phyloP scores from a whole-genome alignment of 2,113 vertebrate species.

The Gulo gulo region DNA sequence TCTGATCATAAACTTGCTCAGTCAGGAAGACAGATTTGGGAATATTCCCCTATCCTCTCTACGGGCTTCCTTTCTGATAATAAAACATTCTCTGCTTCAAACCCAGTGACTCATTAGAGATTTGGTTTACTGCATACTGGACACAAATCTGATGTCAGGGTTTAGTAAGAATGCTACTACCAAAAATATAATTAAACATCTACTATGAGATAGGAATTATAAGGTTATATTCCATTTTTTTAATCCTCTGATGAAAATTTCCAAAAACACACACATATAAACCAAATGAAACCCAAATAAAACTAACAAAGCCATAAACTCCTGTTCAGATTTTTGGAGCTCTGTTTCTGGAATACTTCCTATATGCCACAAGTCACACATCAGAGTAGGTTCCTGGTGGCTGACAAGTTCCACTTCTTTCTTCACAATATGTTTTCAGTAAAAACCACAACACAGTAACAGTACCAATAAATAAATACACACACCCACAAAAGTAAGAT shows the following conservation, averaged over 20 bases:
- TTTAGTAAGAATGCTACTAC: neutral
- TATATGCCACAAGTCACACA: neutral
- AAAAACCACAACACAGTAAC: neutral
- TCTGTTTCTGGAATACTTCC: neutral
- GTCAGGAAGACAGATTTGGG: neutral
- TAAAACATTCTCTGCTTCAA: neutral
- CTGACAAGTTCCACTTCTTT: neutral
- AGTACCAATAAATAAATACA: neutral
- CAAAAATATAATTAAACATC: neutral
- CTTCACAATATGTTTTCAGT: neutral
- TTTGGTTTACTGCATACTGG: neutral
- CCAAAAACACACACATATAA: neutral
- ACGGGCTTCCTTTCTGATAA: neutral
- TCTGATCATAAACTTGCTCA: neutral
- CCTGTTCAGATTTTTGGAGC: neutral
- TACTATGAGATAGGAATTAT: neutral
- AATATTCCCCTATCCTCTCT: neutral
- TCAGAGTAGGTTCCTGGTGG: neutral
- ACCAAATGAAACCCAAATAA: slow-evolving; percentile 33
- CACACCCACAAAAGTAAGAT: neutral
- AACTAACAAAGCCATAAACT: neutral
- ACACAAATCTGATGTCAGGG: neutral
- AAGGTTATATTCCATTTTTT: neutral
- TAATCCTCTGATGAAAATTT: slow-evolving; percentile 7
- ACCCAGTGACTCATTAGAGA: neutral